Base-by-base conservation (phyloP, 2,113 vertebrate genomes). In the Galemys pyrenaicus region DNA sequence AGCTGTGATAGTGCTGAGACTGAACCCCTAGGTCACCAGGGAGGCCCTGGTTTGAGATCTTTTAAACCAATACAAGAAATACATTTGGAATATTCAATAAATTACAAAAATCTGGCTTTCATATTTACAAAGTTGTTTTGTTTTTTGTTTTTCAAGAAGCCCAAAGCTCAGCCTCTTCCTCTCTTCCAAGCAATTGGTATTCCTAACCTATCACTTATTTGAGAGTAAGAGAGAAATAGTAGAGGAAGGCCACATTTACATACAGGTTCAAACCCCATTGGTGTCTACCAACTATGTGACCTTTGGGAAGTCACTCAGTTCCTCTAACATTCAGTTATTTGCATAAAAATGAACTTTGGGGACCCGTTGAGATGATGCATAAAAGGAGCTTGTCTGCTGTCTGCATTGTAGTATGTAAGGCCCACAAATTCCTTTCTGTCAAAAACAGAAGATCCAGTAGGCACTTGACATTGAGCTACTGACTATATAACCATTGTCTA, bases 91-190 rank as follows among this genome's bases (percentile, higher is more conserved):
- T 24, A 20, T 71, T 44, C 6, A 60, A 73, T 30, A 8, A 7
- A 4, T 28, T 54, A 15, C 16, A 51, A 15, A 94, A 94, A 71
- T 30, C 11, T 49, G 24, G 35, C 9, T 44, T 84, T 26, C 17
- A 7, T n/a, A 41, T 87, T 81, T 89, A 49, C 9, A 91, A 87
- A 84, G 22, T n/a, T n/a, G n/a, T n/a, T n/a, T n/a, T n/a, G 17
- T 82, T 28, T 28, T 78, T 56, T 46, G 44, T 75, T 71, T 80
- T 17, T 39, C 24, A 46, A 70, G 17, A 26, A 9, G 15, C 19
- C 35, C 26, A 41, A 78, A 83, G 54, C 54, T 79, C 71, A 24
- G 26, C 19, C n/a, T 70, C 56, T 75, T 17, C 0, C 12, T 86
- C 2, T 86, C 35, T 67, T 86, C 20, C 9, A 37, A 46, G 15